phyloP scores from a whole-genome alignment of 2,797 vertebrate species.

The Pangasius mekongensis region DNA sequence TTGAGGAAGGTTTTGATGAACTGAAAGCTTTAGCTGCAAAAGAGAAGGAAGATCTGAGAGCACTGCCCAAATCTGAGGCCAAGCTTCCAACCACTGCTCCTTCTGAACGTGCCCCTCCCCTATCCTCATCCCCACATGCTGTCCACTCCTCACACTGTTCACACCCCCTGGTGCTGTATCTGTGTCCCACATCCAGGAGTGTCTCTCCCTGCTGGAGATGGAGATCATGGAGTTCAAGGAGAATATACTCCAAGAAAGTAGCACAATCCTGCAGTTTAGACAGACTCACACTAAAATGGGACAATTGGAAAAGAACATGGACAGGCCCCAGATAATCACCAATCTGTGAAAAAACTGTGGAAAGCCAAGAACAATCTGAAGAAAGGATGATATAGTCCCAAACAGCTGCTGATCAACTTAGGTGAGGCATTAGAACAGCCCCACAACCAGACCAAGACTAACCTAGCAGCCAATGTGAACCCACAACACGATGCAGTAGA shows the following conservation, averaged over 20 bases:
- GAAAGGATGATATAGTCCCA: background rate
- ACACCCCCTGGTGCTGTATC: background rate
- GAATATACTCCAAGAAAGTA: slow-evolving; percentile 5
- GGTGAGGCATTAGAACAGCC: background rate
- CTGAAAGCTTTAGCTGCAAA: background rate
- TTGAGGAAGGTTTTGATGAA: background rate
- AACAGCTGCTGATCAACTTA: background rate
- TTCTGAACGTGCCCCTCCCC: background rate
- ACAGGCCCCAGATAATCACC: background rate
- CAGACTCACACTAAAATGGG: background rate
- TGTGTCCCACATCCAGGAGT: slow-evolving; percentile 5
- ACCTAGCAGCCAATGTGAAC: background rate
- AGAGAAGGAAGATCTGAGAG: background rate
- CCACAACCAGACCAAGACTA: background rate
- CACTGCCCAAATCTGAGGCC: background rate
- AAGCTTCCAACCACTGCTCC: background rate
- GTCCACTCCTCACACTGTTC: background rate
- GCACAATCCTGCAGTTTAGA: background rate
- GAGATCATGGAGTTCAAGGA: background rate
- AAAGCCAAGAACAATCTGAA: background rate
- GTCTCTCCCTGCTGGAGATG: background rate
- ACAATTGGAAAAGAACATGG: background rate
- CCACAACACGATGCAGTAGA: background rate
- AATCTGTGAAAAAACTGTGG: background rate
- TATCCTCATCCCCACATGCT: background rate